Conservation (phyloP, 2,113 vertebrate genomes). For the Phasianus colchicus region DNA sequence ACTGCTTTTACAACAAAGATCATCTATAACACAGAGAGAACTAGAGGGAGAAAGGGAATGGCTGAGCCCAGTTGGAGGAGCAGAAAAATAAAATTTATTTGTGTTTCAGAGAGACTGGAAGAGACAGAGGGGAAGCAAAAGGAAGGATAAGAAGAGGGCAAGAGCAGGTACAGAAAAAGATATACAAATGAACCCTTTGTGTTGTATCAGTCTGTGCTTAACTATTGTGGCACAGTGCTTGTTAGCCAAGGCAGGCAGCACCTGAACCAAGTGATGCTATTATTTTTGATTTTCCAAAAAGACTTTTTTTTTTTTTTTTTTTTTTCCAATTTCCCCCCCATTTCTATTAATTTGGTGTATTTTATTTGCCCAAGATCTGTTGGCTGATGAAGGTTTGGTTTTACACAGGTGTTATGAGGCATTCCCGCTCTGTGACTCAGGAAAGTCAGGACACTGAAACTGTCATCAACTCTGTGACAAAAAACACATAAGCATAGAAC, state of each 20-base stretch:
- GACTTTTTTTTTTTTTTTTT: not conserved
- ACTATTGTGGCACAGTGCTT: not conserved
- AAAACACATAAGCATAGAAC: not conserved
- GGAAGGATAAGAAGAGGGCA: not conserved
- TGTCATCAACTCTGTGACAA: not conserved
- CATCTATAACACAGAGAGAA: not conserved
- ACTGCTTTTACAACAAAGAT: not conserved
- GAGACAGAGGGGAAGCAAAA: not conserved
- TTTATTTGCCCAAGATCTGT: not conserved
- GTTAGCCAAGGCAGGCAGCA: not conserved
- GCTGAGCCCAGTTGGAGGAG: not conserved
- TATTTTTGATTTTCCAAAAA: not conserved
- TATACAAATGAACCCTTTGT: not conserved
- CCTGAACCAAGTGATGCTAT: not conserved
- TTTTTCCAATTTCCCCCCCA: not conserved
- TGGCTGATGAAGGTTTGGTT: not conserved
- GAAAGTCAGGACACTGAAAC: not conserved
- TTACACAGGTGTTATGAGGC: not conserved
- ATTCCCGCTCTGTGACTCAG: not conserved
- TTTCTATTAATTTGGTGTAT: not conserved
- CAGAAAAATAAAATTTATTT: not conserved
- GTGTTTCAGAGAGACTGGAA: not conserved
- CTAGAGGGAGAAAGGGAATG: not conserved
- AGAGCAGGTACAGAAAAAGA: not conserved
- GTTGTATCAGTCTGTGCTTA: not conserved